Evolutionary conservation across 2,888 invertebrate species (phyloP).

Genomic region (Alloscopus bannaensis): DNA sequence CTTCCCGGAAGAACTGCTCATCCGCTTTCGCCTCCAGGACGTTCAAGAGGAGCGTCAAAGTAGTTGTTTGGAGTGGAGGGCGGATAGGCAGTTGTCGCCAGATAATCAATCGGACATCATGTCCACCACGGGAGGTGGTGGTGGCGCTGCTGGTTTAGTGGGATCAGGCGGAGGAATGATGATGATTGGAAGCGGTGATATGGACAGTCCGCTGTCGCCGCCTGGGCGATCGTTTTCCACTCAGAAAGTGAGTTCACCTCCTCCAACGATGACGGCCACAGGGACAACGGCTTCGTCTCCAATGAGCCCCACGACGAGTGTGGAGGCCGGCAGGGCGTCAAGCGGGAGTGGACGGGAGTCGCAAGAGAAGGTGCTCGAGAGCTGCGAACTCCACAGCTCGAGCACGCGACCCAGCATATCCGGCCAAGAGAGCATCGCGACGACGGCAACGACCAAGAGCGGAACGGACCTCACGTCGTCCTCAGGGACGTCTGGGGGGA

Average conservation of each 20-base stretch:
- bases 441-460: slow-evolving; percentile 76
- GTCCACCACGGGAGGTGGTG: slow-evolving; percentile 19
- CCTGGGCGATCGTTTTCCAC: neutral
- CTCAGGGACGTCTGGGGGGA: slow-evolving; percentile 27
- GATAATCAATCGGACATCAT: slow-evolving; percentile 48
- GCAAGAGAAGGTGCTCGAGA: slow-evolving; percentile 60
- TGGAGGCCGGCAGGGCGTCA: slow-evolving; percentile 33
- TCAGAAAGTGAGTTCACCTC: slow-evolving; percentile 33
- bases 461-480: slow-evolving; percentile 69
- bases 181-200: neutral
- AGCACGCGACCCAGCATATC: slow-evolving; percentile 55
- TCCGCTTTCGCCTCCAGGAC: slow-evolving; percentile 67
- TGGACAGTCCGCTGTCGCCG: slow-evolving; percentile 56
- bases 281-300: slow-evolving; percentile 48
- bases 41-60: slow-evolving; percentile 68
- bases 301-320: slow-evolving; percentile 55
- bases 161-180: too few species aligned
- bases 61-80: slow-evolving; percentile 25
- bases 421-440: slow-evolving; percentile 52
- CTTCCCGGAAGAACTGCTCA: slow-evolving; percentile 70
- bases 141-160: too few species aligned
- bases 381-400: slow-evolving; percentile 21
- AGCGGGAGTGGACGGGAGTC: slow-evolving; percentile 65
- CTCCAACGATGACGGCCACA: slow-evolving; percentile 41
- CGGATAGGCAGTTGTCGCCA: slow-evolving; percentile 51